Evolutionary conservation across 2,888 invertebrate species (phyloP), one percentile per base, ranked within the genome.

Genomic region (Sipha maydis): DNA sequence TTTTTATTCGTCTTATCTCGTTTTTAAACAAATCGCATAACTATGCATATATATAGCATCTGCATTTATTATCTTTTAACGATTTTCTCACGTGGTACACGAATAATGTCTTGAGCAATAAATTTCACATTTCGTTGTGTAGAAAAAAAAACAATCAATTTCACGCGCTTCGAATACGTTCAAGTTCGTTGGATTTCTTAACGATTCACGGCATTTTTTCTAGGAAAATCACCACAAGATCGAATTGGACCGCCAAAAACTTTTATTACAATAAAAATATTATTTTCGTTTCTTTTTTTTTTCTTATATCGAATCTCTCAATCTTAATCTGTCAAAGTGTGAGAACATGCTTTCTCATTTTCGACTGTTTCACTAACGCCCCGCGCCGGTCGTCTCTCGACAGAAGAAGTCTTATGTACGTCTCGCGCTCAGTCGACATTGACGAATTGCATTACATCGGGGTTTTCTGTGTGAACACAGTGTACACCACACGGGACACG

Each of bases 361-460:
- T 41, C 69, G 69, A 73, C 28, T 38, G 17, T 19, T 69, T 38
- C 25, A 48, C 69, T 11, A 21, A 5, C 38, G 61, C 1, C 73
- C 61, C 69, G 11, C 28, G 3, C 69, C 28, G 34, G 73, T 17
- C 73, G 69, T 28, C 69, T 28, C 2, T 69, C 69, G n/a, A n/a
- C 28, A 9, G 61, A 25, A 61, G 48, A 48, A 48, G 48, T 14
- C 14, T 48, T 48, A 11, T 14, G 48, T 48, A 48, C 48, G 48
- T 48, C 48, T 61, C n/a, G 69, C 28, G 69, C 14, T 17, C 8
- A 34, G 41, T 14, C 28, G 86, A 86, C 86, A 19, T 80, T 86
- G 86, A 86, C 79, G 86, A 86, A 86, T 86, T 34, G 56, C 56
- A 71, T 19, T 38, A 0, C 78, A 41, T 88, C 89, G 90, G 85